phyloP scores from a whole-genome alignment of 2,113 vertebrate genomes.

The Gymnorhina tibicen region DNA sequence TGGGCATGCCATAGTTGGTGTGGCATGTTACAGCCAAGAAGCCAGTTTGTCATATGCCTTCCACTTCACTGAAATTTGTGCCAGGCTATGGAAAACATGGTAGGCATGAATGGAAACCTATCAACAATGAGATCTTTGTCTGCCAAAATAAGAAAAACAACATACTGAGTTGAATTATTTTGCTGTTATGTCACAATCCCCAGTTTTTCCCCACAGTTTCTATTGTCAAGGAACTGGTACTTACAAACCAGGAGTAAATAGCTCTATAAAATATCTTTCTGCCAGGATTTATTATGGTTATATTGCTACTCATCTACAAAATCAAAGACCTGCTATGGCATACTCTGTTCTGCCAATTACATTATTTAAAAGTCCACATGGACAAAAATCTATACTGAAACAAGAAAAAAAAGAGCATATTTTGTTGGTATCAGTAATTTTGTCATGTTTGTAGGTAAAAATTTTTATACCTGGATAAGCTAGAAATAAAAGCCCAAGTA shows the following conservation, averaged over 20 bases:
- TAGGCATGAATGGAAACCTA: slow-evolving; percentile 57
- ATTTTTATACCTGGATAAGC: not conserved
- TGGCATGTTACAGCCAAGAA: slow-evolving; percentile 27
- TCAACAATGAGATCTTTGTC: not conserved
- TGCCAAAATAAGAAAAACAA: slow-evolving; percentile 33
- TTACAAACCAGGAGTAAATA: not conserved
- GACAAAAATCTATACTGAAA: not conserved
- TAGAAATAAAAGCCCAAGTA: not conserved
- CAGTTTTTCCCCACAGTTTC: not conserved
- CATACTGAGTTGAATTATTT: not conserved
- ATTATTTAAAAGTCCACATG: not conserved
- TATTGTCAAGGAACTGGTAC: not conserved
- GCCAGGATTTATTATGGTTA: not conserved
- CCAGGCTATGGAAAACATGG: slow-evolving; percentile 57
- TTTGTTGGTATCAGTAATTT: not conserved
- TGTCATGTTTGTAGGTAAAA: not conserved
- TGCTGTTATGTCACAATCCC: not conserved
- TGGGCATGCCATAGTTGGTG: slow-evolving; percentile 32
- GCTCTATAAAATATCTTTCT: not conserved
- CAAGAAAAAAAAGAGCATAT: not conserved
- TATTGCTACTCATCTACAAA: not conserved
- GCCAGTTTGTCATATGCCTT: slow-evolving; percentile 38
- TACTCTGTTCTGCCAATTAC: not conserved
- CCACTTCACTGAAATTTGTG: slow-evolving; percentile 22
- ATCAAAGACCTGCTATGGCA: not conserved